Evolutionary conservation across 2,888 invertebrate genomes (phyloP).

Genomic region (Serripes groenlandicus): DNA sequence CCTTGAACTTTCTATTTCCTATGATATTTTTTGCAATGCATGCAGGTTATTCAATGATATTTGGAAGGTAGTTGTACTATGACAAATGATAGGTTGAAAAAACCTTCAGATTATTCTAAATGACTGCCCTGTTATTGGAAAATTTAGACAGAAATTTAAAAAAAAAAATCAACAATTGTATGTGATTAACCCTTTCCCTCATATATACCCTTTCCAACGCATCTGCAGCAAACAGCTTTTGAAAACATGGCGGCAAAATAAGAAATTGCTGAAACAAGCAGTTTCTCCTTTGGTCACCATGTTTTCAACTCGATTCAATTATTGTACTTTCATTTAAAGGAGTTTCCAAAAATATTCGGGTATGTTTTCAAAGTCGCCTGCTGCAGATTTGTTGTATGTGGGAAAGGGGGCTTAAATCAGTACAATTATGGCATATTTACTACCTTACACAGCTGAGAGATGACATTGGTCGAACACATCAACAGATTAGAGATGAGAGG

Average conservation of each 20-base stretch:
- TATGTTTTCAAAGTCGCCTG: neutral
- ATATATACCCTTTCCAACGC: neutral
- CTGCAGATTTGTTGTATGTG: too few relatives aligned
- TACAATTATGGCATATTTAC: slow-evolving; percentile 7
- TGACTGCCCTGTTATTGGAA: too few relatives aligned
- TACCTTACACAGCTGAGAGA: slow-evolving; percentile 77
- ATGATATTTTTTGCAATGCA: too few relatives aligned
- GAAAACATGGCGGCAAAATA: neutral
- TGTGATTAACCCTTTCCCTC: too few relatives aligned
- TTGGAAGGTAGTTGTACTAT: too few relatives aligned
- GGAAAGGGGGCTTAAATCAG: too few relatives aligned
- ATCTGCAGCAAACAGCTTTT: neutral
- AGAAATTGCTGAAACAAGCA: neutral
- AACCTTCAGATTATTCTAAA: too few relatives aligned
- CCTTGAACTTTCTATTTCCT: too few relatives aligned
- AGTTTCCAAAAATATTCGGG: neutral
- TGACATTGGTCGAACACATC: slow-evolving; percentile 80
- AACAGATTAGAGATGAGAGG: slow-evolving; percentile 80
- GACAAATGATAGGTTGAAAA: too few relatives aligned
- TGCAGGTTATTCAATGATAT: too few relatives aligned
- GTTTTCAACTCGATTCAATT: neutral
- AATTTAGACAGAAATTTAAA: too few relatives aligned
- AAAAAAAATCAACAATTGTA: too few relatives aligned
- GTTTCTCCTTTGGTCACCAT: neutral
- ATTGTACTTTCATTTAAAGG: neutral